Base-by-base conservation (phyloP, 92 coral and sea anemone species). In the Chrysogorgia sp. region DNA sequence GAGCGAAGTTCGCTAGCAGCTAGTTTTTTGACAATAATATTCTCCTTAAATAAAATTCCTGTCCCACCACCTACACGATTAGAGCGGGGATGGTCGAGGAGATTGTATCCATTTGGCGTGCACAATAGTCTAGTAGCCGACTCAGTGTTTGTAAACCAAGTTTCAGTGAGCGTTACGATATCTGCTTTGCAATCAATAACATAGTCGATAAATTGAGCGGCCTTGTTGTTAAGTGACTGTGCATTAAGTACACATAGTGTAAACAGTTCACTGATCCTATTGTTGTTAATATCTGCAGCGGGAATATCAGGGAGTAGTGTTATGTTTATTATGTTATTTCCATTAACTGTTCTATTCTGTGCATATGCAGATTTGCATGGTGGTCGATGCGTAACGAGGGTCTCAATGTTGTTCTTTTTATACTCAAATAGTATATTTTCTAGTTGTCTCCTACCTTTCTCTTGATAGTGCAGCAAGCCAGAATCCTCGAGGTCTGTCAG, bases 21-120 rank as follows among this genome's bases (percentile, higher is more conserved):
- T 3, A 24, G 43, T 62, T 76, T 71, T 20, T 23, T 63, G 31
- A 88, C 87, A 81, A 22, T 81, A 12, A 88, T 24, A 33, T 63
- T 58, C 57, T 85, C 81, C 69, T 84, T 85, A 43, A 88, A 85
- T 83, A 88, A 33, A 26, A 85, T 48, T 26, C 87, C 89, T 57
- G 87, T 88, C 22, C 92, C 85, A 56, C 85, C 92, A 37, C 89
- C 85, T 10, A 26, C 25, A 21, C 92, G 87, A 33, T 74, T 40
- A 52, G 80, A 10, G 76, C 89, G 76, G 52, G 89, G 80, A 55
- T 85, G 63, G 37, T 77, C 89, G 3, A 85, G 81, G 74, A 88
- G 85, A 10, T 82, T 85, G 81, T 85, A 88, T 12, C 89, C 92
- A 19, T 58, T 33, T 22, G 92, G 85, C 40, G 83, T 85, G 71